Base-by-base conservation (phyloP, 2,113 vertebrate genomes). In the Larimichthys crocea region DNA sequence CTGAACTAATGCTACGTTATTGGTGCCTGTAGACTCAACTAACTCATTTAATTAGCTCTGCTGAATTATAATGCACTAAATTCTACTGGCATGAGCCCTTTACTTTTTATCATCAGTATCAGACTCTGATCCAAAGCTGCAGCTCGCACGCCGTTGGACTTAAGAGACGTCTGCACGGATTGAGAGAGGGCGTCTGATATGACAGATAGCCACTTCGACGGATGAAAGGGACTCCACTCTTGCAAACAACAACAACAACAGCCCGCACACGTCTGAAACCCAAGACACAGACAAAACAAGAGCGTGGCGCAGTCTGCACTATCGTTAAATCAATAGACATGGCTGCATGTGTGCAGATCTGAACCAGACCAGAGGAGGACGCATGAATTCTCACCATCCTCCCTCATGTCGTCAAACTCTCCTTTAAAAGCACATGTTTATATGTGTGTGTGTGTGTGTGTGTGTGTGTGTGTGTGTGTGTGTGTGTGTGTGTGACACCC, bases 201-300 rank as follows among this genome's bases (percentile, higher is more conserved):
- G 48, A 67, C 1, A 52, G 79, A 76, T 26, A 35, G 24, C 35
- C 49, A 66, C 53, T 67, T 50, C 44, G 9, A 44, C 35, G 1
- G 29, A 52, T 71, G 46, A 84, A 71, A 79, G 22, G n/a, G 4
- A 11, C 26, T 11, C 16, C 52, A 76, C 40, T 62, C 31, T 29
- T 57, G 46, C 50, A 61, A 71, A 68, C 42, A 78, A 68, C 56
- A 72, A 70, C 67, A 69, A 56, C 55, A 76, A 64, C 73, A n/a
- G 46, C 74, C 69, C 31, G 31, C 49, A 70, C 62, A 64, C 0
- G 20, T 67, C 57, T 65, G 42, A 66, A 79, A 74, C 49, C 56
- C 55, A 55, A 56, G 50, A 56, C n/a, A 20, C 5, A 87, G 86
- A 74, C 86, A 84, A 88, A 90, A 89, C 86, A 91, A 69, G 49